These are phyloP conservation scores for Brevimyrus niger DNA, from an alignment of 2,113 vertebrate genomes.

Conservation along the genomic window DNA sequence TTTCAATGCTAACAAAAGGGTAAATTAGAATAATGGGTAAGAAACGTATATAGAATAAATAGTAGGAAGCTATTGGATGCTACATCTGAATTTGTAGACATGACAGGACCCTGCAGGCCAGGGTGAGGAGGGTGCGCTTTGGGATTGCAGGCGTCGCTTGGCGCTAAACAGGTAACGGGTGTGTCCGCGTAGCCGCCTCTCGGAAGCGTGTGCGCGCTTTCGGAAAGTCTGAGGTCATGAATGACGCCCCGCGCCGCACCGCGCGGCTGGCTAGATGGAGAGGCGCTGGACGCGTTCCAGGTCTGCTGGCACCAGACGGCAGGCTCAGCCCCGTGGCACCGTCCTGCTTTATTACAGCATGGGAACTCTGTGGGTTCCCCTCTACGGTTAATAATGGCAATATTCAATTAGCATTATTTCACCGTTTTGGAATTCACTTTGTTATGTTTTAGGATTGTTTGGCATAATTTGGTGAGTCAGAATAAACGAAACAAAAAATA, in stretches of 20 bases:
- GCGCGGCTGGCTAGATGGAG: slow-evolving; percentile 39
- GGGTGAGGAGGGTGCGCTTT: not conserved
- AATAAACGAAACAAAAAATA: not conserved
- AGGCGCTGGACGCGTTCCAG: slow-evolving; percentile 37
- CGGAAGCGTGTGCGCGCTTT: slow-evolving; percentile 25
- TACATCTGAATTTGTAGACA: not conserved
- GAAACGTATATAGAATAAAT: not conserved
- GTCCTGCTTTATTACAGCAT: slow-evolving; percentile 26
- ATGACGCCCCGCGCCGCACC: not conserved
- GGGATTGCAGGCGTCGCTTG: not conserved
- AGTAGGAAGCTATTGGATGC: not conserved
- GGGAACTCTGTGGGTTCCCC: slow-evolving; percentile 18
- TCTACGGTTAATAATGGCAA: slow-evolving; percentile 20
- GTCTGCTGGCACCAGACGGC: slow-evolving; percentile 33
- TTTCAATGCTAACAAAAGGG: not conserved
- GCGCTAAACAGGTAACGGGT: slow-evolving; percentile 17
- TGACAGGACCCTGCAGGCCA: not conserved
- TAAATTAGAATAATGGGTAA: not conserved
- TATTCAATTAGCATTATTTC: not conserved
- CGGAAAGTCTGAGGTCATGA: slow-evolving; percentile 51
- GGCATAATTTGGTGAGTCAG: not conserved
- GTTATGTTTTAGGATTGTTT: not conserved
- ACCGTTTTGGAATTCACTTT: not conserved
- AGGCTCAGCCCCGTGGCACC: slow-evolving; percentile 32
- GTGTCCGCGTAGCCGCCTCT: slow-evolving; percentile 32